Evolutionary conservation across 1,140 invertebrate genomes (phyloP).

Genomic region (Tachypleus tridentatus): DNA sequence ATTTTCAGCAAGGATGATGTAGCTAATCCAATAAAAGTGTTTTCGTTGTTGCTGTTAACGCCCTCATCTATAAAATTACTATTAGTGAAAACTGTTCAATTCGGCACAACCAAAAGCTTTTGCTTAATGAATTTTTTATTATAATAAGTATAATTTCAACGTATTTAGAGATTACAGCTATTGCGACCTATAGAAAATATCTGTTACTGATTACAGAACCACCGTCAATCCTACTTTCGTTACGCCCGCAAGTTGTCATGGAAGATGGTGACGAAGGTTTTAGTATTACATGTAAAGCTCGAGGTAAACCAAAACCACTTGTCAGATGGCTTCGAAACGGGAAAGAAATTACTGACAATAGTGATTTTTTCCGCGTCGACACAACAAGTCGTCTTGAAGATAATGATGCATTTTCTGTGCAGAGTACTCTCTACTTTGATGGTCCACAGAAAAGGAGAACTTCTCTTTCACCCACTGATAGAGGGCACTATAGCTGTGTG

Average conservation of each 20-base stretch:
- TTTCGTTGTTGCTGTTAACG: too few relatives aligned
- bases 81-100: too few relatives aligned
- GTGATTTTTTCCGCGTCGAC: slow-evolving; percentile 52
- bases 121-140: too few relatives aligned
- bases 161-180: too few relatives aligned
- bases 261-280: slow-evolving; percentile 68
- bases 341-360: slow-evolving; percentile 52
- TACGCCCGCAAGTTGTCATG: slow-evolving; percentile 48
- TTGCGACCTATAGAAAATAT: too few relatives aligned
- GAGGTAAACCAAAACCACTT: slow-evolving; percentile 70
- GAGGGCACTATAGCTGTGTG: slow-evolving; percentile 72
- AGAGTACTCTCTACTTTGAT: slow-evolving; percentile 64
- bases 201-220: slow-evolving; percentile 42
- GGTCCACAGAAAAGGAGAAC: slow-evolving; percentile 47
- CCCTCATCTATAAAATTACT: too few relatives aligned
- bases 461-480: slow-evolving; percentile 49
- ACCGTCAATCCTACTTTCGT: slow-evolving; percentile 62
- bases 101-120: too few relatives aligned
- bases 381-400: slow-evolving; percentile 56
- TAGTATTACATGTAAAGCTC: slow-evolving; percentile 64
- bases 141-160: too few relatives aligned
- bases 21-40: too few relatives aligned
- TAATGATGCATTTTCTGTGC: slow-evolving; percentile 60
- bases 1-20: too few relatives aligned
- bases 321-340: slow-evolving; percentile 80